Conservation (phyloP, 2,797 vertebrate genomes). For the Melanotaenia pygmaea region DNA sequence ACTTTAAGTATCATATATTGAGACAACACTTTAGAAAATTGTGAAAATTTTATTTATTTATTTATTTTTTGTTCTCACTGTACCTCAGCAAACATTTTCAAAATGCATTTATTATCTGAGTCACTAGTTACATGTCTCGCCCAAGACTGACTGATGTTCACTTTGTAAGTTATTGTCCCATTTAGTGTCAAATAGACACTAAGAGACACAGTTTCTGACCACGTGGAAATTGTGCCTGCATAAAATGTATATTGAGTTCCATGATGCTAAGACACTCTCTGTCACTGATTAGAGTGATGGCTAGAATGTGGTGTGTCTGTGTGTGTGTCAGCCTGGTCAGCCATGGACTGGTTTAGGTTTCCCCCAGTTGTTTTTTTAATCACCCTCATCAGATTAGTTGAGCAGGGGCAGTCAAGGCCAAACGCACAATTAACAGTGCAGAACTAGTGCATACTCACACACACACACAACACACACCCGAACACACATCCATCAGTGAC, state of each 20-base stretch:
- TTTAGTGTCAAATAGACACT: not conserved
- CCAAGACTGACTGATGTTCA: not conserved
- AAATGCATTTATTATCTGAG: not conserved
- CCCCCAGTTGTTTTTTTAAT: conserved; percentile 81
- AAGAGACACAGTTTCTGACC: not conserved
- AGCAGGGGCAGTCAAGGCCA: conserved; percentile 79
- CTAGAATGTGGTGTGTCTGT: conserved; percentile 29
- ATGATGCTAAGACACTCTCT: conserved; percentile 42
- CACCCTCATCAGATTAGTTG: conserved; percentile 83
- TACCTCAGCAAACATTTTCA: not conserved
- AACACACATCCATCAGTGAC: conserved; percentile 76
- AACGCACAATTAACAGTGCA: conserved; percentile 80
- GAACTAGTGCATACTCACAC: conserved; percentile 49
- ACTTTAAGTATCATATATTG: not conserved
- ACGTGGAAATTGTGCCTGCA: conserved; percentile 6
- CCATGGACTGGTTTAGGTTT: conserved; percentile 75
- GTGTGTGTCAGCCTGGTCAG: conserved; percentile 53
- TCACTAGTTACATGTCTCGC: not conserved
- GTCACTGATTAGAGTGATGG: conserved; percentile 40
- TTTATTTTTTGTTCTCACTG: not conserved
- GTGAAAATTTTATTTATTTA: too few relatives aligned
- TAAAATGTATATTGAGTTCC: conserved; percentile 31
- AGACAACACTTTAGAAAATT: not conserved
- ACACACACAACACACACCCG: conserved; percentile 44
- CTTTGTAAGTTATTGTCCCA: not conserved